A percentile compares a stretch with the other conserved stretches of the same genome.
These are phyloP conservation scores for Orussus abietinus DNA, from an alignment of 1,140 invertebrate genomes.

Conservation along the genomic window DNA sequence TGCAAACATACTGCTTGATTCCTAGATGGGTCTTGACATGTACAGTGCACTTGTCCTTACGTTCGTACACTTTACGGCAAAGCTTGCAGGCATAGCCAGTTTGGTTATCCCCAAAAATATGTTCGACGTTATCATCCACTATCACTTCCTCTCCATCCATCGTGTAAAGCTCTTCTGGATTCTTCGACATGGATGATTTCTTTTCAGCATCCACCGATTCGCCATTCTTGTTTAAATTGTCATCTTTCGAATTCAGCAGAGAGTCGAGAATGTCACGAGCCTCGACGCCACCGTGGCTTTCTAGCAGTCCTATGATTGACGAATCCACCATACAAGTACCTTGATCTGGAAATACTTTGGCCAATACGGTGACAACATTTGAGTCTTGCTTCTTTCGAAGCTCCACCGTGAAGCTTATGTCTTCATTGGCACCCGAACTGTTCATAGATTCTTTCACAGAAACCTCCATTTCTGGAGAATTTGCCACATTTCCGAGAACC, in stretches of 20 bases:
- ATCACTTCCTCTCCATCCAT: conserved; percentile 51
- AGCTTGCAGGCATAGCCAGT: conserved; percentile 45
- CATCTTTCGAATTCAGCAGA: conserved; percentile 29
- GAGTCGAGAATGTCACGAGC: conserved; percentile 40
- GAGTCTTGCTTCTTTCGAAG: conserved; percentile 40
- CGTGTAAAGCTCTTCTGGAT: conserved; percentile 45
- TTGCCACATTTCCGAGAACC: conserved; percentile 41
- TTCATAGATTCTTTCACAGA: conserved; percentile 47
- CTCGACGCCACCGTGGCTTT: conserved; percentile 37
- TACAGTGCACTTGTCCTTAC: conserved; percentile 49
- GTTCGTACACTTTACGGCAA: conserved; percentile 46
- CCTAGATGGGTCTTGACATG: conserved; percentile 70
- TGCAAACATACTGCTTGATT: conserved; percentile 67
- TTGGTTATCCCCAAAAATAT: conserved; percentile 35
- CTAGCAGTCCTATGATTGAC: conserved; percentile 39
- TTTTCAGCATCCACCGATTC: conserved; percentile 37
- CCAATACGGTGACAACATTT: conserved; percentile 35
- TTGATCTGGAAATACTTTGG: conserved; percentile 49
- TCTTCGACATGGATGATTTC: conserved; percentile 28
- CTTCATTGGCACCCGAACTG: conserved; percentile 37
- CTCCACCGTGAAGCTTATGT: conserved; percentile 50
- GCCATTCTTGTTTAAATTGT: conserved; percentile 28
- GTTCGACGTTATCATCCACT: conserved; percentile 49
- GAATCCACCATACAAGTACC: conserved; percentile 46
- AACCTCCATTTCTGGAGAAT: conserved; percentile 42